Conservation (phyloP, 1,140 invertebrate species). For the Ruditapes philippinarum region DNA sequence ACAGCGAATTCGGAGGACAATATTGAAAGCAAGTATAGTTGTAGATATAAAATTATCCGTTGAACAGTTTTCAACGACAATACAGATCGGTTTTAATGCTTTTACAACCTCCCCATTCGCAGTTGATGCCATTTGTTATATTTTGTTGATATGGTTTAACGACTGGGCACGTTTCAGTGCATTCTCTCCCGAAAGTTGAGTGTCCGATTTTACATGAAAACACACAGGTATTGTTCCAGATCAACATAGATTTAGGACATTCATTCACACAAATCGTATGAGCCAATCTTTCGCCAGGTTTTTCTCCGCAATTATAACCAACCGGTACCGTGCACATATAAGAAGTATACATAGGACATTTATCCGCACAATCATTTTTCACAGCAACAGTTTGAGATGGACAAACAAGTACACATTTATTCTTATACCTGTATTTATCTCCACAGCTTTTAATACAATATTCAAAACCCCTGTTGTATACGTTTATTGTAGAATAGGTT, state of each 20-base stretch:
- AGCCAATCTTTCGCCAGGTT: not conserved
- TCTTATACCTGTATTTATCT: not conserved
- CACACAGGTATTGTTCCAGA: constrained; percentile 3
- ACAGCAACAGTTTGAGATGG: not conserved
- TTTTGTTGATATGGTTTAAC: not conserved
- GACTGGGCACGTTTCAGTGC: not conserved
- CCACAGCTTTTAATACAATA: constrained; percentile 5
- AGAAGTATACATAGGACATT: not conserved
- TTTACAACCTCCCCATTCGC: not conserved
- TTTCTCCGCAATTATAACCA: not conserved
- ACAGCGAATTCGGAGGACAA: not conserved
- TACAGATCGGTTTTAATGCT: not conserved
- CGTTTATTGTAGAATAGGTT: not conserved
- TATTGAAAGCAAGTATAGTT: not conserved
- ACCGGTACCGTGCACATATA: not conserved
- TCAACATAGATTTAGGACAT: not conserved
- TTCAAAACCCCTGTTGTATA: not conserved
- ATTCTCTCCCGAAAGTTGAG: not conserved
- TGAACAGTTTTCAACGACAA: not conserved
- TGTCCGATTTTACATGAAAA: not conserved
- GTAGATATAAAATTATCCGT: not conserved
- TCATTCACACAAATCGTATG: not conserved
- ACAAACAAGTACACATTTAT: not conserved
- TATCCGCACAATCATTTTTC: not conserved
- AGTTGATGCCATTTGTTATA: not conserved